phyloP scores from a whole-genome alignment of 1,140 invertebrate genomes.

The Polypedilum vanderplanki region DNA sequence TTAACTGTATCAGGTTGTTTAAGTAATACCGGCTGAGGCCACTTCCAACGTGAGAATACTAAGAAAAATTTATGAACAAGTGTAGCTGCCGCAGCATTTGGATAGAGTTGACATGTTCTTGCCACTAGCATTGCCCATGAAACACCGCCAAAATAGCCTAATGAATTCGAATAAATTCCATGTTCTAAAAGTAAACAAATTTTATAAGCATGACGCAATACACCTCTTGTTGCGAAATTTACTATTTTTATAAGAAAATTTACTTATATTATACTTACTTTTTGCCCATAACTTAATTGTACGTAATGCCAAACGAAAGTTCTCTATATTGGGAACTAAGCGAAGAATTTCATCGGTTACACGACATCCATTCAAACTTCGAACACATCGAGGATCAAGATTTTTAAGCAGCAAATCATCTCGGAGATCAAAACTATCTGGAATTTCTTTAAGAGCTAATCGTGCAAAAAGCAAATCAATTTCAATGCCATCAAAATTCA shows the following conservation, averaged over 20 bases:
- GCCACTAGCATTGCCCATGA: constrained; percentile 99
- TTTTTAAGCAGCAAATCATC: constrained; percentile 92
- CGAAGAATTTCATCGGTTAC: constrained; percentile 97
- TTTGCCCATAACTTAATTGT: constrained; percentile 99
- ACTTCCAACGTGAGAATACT: constrained; percentile 95
- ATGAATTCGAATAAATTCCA: constrained; percentile 95
- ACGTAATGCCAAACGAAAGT: constrained; percentile 85
- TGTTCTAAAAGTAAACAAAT: constrained; percentile 56
- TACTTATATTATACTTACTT: constrained; percentile 55
- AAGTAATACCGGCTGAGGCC: constrained; percentile 94
- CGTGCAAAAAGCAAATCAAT: constrained; percentile 97
- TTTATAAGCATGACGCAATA: no score
- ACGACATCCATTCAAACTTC: constrained; percentile 94
- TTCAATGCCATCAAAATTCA: constrained; percentile 98
- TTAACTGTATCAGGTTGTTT: constrained; percentile 85
- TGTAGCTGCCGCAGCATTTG: constrained; percentile 90
- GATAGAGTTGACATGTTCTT: constrained; percentile 96
- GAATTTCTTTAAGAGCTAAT: constrained; percentile 87
- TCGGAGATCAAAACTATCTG: constrained; percentile 72
- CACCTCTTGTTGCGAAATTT: constrained; percentile 27
- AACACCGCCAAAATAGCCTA: constrained; percentile 97
- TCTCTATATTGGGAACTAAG: constrained; percentile 90
- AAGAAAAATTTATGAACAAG: constrained; percentile 98
- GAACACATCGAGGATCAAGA: constrained; percentile 91
- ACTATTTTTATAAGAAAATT: constrained; percentile 14